Evolutionary conservation across 2,113 vertebrate species (phyloP).

Genomic region (Lasiurus borealis): DNA sequence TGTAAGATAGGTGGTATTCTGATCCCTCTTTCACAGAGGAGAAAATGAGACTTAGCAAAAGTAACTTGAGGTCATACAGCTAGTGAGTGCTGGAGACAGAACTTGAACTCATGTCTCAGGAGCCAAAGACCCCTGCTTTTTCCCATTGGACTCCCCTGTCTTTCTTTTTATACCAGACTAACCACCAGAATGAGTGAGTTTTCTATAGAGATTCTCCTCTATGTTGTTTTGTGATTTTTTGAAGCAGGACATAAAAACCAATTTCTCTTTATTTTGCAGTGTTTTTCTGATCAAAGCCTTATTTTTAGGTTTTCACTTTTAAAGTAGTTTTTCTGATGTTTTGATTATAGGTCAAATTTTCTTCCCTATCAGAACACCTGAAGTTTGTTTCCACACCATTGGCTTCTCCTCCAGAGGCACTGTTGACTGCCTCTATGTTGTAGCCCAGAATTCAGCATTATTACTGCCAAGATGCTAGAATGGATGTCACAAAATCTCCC

Average conservation of each 20-base stretch:
- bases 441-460: not conserved
- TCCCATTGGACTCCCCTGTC: not conserved
- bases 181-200: not conserved
- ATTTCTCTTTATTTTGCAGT: not conserved
- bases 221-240: not conserved
- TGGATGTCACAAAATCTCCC: not conserved
- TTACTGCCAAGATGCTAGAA: not conserved
- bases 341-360: not conserved
- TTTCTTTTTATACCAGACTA: not conserved
- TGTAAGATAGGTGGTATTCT: not conserved
- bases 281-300: constrained; percentile 26
- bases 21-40: not conserved
- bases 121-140: not conserved
- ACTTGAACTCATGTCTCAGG: not conserved
- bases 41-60: constrained; percentile 13
- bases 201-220: not conserved
- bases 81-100: not conserved
- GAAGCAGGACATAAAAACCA: not conserved
- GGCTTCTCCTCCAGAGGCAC: not conserved
- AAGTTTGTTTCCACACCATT: not conserved
- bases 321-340: not conserved
- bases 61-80: not conserved
- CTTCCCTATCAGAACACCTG: not conserved
- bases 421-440: not conserved
- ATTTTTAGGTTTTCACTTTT: not conserved